A percentile compares a stretch with the other conserved stretches of the same genome.
These are phyloP conservation scores for Gallinago stenura DNA, from an alignment of 2,797 vertebrate species.

Conservation along the genomic window DNA sequence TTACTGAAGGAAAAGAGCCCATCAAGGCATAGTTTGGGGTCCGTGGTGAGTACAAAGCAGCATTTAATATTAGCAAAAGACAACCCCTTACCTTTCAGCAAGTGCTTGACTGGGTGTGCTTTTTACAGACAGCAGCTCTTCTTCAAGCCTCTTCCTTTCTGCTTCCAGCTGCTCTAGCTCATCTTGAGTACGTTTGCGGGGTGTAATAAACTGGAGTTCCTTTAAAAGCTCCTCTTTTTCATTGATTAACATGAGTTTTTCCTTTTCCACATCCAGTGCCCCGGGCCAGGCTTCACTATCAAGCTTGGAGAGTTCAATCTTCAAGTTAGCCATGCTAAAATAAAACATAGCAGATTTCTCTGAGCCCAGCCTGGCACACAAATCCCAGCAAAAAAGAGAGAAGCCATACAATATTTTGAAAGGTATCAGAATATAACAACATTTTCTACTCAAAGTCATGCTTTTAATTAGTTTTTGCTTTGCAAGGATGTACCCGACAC, in stretches of 20 bases:
- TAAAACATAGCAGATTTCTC: background rate
- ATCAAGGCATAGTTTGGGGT: background rate
- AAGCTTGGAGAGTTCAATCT: slow-evolving; percentile 86
- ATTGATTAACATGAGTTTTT: slow-evolving; percentile 84
- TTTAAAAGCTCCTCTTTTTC: slow-evolving; percentile 88
- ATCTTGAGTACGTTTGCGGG: slow-evolving; percentile 77
- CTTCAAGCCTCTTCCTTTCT: slow-evolving; percentile 82
- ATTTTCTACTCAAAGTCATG: background rate
- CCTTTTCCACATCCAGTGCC: slow-evolving; percentile 83
- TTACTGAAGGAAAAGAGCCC: background rate
- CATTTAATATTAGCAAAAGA: background rate
- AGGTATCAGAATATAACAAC: background rate
- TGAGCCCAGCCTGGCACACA: background rate
- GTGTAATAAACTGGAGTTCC: slow-evolving; percentile 86
- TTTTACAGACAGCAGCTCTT: slow-evolving; percentile 80
- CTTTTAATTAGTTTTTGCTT: background rate
- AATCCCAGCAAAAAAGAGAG: background rate
- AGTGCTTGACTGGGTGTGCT: slow-evolving; percentile 81
- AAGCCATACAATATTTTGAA: background rate
- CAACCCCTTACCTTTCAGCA: slow-evolving; percentile 79
- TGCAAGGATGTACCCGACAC: background rate
- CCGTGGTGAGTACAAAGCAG: background rate
- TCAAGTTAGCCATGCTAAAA: slow-evolving; percentile 86
- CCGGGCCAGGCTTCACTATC: slow-evolving; percentile 85
- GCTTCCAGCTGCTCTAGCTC: slow-evolving; percentile 82